These are phyloP conservation scores for Paradoxurus hermaphroditus DNA, from an alignment of 2,113 vertebrate genomes.

Conservation along the genomic window DNA sequence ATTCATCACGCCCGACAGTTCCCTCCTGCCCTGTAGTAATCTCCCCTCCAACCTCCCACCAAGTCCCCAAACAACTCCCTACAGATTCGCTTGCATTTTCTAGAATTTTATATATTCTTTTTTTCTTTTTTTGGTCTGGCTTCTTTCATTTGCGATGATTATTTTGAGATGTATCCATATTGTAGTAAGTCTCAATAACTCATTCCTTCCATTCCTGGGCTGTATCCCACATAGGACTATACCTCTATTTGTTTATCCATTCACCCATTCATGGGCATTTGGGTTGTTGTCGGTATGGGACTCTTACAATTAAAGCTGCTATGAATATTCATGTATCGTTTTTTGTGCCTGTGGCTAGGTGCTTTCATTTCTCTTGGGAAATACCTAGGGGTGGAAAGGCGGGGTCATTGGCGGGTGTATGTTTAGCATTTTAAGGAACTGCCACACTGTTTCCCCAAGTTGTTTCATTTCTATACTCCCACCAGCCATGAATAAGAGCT, in stretches of 20 bases:
- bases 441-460: neutral
- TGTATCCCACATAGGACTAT: neutral
- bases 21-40: neutral
- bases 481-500: neutral
- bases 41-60: neutral
- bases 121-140: neutral
- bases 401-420: neutral
- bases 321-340: neutral
- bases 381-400: neutral
- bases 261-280: neutral
- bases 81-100: neutral
- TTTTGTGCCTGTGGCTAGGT: neutral
- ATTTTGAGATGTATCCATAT: neutral
- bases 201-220: neutral
- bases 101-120: neutral
- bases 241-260: neutral
- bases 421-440: neutral
- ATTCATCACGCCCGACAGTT: neutral
- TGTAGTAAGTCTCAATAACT: too few species aligned
- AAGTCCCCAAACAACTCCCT: neutral
- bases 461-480: neutral
- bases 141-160: neutral
- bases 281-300: neutral
- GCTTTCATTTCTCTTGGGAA: neutral
- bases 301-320: neutral